These are phyloP conservation scores for Channa argus DNA, from an alignment of 2,113 vertebrate genomes.

Conservation along the genomic window DNA sequence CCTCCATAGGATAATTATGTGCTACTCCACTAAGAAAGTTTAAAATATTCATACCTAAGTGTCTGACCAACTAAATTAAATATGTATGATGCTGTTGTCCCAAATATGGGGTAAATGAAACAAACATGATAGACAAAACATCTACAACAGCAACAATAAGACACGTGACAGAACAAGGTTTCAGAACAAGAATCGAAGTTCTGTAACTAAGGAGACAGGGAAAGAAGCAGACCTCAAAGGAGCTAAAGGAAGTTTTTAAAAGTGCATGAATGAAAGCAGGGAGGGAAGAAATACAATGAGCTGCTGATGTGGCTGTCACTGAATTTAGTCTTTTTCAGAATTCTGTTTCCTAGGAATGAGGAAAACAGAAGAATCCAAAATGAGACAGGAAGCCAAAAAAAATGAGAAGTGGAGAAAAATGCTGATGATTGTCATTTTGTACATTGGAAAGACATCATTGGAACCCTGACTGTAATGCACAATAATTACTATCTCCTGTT, in stretches of 20 bases:
- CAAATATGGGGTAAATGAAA: no score
- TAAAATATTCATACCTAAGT: no score
- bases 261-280: not conserved
- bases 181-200: not conserved
- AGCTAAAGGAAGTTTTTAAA: conserved; percentile 19
- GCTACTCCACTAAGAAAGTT: no score
- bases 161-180: not conserved
- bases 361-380: conserved; percentile 3
- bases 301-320: conserved; percentile 8
- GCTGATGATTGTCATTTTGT: conserved; percentile 48
- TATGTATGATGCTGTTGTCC: no score
- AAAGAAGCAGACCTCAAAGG: not conserved
- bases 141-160: not conserved
- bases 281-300: not conserved
- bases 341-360: conserved; percentile 13
- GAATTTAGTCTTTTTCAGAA: conserved; percentile 28
- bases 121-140: no score
- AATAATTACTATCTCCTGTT: conserved; percentile 63
- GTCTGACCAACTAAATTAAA: no score
- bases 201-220: not conserved
- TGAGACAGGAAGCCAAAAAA: conserved; percentile 16
- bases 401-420: conserved; percentile 22
- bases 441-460: conserved; percentile 52
- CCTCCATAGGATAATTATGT: no score
- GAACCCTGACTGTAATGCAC: conserved; percentile 63